Conservation (phyloP, 2,888 invertebrate species). For the Habroteleia sp. region DNA sequence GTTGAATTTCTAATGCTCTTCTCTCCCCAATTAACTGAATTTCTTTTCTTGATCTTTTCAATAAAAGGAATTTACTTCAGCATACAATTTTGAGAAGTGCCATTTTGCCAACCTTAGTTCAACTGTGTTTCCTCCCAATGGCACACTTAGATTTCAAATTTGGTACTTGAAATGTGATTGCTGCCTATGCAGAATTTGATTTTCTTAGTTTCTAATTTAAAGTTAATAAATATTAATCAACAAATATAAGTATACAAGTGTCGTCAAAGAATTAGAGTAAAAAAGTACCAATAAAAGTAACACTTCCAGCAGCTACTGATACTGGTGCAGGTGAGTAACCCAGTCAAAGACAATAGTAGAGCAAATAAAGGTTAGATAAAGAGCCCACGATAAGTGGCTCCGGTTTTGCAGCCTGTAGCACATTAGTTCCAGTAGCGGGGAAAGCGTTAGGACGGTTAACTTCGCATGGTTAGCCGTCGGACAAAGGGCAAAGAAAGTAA, state of each 20-base stretch:
- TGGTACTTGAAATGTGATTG: too few species aligned
- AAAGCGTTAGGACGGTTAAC: conserved; percentile 27
- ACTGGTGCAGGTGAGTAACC: conserved; percentile 28
- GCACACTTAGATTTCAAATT: too few species aligned
- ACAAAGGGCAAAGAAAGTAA: conserved; percentile 67
- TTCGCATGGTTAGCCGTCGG: conserved; percentile 45
- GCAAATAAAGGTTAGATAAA: not conserved
- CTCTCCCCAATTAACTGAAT: too few species aligned
- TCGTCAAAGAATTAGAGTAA: conserved; percentile 4
- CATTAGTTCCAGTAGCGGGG: conserved; percentile 44
- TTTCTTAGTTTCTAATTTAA: too few species aligned
- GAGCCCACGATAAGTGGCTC: not conserved
- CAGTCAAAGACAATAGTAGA: conserved; percentile 7
- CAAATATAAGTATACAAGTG: conserved; percentile 16
- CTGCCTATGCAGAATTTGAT: too few species aligned
- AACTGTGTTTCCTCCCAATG: too few species aligned
- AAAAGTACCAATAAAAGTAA: conserved; percentile 9
- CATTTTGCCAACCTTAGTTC: too few species aligned
- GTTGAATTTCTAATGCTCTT: too few species aligned
- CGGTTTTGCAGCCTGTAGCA: conserved; percentile 31
- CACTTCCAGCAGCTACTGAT: conserved; percentile 33
- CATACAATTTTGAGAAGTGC: too few species aligned
- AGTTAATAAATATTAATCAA: too few species aligned
- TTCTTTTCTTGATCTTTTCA: too few species aligned
- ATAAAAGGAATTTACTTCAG: too few species aligned